Conservation (phyloP, 1,140 invertebrate species). For the Heliconius eleuchia region DNA sequence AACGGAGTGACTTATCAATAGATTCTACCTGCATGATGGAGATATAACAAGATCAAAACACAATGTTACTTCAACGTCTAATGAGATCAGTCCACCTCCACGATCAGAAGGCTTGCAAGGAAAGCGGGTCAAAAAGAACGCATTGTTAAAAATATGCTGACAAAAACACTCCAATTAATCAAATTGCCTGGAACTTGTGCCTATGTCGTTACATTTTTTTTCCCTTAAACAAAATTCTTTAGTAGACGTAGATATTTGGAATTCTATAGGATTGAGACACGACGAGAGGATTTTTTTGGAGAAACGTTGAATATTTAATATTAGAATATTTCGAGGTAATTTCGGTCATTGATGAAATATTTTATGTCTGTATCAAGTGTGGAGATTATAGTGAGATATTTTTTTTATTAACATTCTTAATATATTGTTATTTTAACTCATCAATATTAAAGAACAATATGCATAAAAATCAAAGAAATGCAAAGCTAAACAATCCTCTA, state of each 20-base stretch:
- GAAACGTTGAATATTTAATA: conserved; percentile 5
- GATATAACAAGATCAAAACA: background rate
- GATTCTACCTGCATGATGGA: background rate
- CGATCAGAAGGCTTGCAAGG: conserved; percentile 21
- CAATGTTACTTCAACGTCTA: background rate
- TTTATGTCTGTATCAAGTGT: too few species aligned
- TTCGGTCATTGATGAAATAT: background rate
- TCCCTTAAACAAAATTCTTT: conserved; percentile 6
- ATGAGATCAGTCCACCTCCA: conserved; percentile 8
- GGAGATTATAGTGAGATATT: too few species aligned
- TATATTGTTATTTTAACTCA: too few species aligned
- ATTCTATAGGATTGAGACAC: conserved; percentile 5
- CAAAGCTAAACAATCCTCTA: background rate
- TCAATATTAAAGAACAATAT: background rate
- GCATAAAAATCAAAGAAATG: background rate
- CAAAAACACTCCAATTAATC: conserved; percentile 27
- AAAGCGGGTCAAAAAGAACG: conserved; percentile 25
- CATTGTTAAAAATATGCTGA: conserved; percentile 22
- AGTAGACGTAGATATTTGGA: background rate
- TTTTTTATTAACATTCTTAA: background rate
- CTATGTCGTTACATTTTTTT: conserved; percentile 7
- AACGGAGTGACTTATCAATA: background rate
- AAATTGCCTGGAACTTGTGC: conserved; percentile 12
- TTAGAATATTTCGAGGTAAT: background rate
- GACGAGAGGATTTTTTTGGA: background rate